These are phyloP conservation scores for Cervus canadensis DNA, from an alignment of 2,113 vertebrate species.

Conservation along the genomic window DNA sequence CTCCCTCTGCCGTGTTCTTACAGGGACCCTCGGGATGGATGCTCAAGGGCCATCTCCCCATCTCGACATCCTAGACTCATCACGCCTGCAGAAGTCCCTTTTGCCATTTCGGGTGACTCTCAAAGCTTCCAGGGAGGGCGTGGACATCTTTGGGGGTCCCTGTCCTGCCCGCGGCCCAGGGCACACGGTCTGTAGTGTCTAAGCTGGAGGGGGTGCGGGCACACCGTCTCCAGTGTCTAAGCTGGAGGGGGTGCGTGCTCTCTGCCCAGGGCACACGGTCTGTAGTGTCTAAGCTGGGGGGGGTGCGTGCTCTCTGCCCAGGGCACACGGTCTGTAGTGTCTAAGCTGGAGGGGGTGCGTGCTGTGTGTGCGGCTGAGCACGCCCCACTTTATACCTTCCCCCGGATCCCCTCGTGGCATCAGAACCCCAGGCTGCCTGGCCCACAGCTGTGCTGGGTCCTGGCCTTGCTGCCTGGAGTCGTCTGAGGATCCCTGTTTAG, in stretches of 20 bases:
- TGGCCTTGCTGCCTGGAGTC: background rate
- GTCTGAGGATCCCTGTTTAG: no score
- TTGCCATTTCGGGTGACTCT: fast-evolving
- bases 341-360: background rate
- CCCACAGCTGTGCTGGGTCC: background rate
- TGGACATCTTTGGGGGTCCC: fast-evolving
- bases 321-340: fast-evolving
- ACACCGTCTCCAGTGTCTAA: fast-evolving
- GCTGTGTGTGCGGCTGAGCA: fast-evolving
- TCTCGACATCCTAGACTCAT: fast-evolving
- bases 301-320: background rate
- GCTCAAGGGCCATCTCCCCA: fast-evolving
- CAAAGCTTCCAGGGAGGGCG: background rate
- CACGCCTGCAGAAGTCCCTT: background rate
- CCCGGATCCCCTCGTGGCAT: fast-evolving
- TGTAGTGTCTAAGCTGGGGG: background rate
- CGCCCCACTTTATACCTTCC: fast-evolving
- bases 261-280: fast-evolving
- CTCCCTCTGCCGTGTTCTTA: background rate
- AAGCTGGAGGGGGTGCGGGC: no score
- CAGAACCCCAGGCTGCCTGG: background rate
- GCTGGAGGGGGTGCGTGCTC: background rate
- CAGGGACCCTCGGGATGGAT: background rate
- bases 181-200: no score
- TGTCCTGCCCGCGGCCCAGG: no score